phyloP scores from a whole-genome alignment of 1,140 invertebrate genomes.

The Thereuonema tuberculata region DNA sequence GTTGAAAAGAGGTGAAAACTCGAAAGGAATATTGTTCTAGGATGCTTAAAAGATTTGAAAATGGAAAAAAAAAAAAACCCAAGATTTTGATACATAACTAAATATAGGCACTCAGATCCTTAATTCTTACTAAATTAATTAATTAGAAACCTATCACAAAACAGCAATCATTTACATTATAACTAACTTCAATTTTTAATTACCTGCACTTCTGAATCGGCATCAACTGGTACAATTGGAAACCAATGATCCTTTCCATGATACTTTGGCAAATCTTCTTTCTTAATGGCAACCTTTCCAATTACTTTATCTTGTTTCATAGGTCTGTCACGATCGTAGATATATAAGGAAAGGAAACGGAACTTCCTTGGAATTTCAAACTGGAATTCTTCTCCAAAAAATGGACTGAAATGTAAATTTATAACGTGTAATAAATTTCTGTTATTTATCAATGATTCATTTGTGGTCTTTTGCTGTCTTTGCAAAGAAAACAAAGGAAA shows the following conservation, averaged over 20 bases:
- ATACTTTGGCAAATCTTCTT: constrained; percentile 68
- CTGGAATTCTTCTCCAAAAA: constrained; percentile 84
- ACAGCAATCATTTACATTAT: too few species aligned
- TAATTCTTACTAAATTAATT: too few species aligned
- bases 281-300: constrained; percentile 75
- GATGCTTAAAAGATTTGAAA: too few species aligned
- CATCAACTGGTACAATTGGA: constrained; percentile 62
- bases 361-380: constrained; percentile 81
- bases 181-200: constrained; percentile 10
- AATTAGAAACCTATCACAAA: too few species aligned
- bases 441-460: too few species aligned
- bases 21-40: too few species aligned
- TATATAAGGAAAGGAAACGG: constrained; percentile 70
- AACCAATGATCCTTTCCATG: constrained; percentile 89
- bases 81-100: too few species aligned
- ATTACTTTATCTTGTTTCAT: constrained; percentile 71
- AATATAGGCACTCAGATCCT: too few species aligned
- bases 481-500: neutral
- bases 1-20: too few species aligned
- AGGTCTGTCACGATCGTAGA: constrained; percentile 57
- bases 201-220: constrained; percentile 75
- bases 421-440: constrained; percentile 17
- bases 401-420: constrained; percentile 48
- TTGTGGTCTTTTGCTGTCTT: neutral
- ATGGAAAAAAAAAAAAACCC: too few species aligned